Conservation (phyloP, 2,113 vertebrate genomes). For the Ornithorhynchus anatinus region DNA sequence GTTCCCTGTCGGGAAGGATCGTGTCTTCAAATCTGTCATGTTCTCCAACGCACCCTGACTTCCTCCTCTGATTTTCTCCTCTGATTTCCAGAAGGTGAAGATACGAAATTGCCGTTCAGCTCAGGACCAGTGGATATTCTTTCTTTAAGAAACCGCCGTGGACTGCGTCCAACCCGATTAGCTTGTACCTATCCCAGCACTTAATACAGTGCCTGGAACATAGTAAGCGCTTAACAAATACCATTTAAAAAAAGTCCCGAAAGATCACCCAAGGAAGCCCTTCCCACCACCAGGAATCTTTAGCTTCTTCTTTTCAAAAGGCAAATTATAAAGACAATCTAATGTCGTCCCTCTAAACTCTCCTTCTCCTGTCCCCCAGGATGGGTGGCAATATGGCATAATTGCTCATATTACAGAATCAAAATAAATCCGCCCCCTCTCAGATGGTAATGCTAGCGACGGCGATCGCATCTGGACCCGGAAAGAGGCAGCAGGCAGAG, state of each 20-base stretch:
- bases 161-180: too few species aligned
- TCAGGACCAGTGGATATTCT: too few species aligned
- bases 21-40: neutral
- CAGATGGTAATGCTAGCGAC: constrained; percentile 30
- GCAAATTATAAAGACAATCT: neutral
- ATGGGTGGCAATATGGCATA: constrained; percentile 15
- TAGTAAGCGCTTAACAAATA: too few species aligned
- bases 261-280: neutral
- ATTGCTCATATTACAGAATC: constrained; percentile 29
- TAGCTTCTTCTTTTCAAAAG: constrained; percentile 16
- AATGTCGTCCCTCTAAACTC: neutral
- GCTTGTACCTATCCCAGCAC: too few species aligned
- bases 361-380: neutral
- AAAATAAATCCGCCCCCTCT: constrained; percentile 23
- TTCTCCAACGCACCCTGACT: neutral
- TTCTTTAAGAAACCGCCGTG: too few species aligned
- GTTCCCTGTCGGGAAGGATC: neutral
- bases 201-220: too few species aligned
- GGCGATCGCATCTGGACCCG: constrained; percentile 39
- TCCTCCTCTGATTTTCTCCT: too few species aligned
- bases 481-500: constrained; percentile 13
- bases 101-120: too few species aligned
- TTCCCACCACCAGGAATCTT: neutral
- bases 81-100: too few species aligned
- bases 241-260: too few species aligned